Evolutionary conservation across 2,113 vertebrate genomes (phyloP), one percentile per base, ranked within the genome.

Genomic region (Paraplagusia blochii): DNA sequence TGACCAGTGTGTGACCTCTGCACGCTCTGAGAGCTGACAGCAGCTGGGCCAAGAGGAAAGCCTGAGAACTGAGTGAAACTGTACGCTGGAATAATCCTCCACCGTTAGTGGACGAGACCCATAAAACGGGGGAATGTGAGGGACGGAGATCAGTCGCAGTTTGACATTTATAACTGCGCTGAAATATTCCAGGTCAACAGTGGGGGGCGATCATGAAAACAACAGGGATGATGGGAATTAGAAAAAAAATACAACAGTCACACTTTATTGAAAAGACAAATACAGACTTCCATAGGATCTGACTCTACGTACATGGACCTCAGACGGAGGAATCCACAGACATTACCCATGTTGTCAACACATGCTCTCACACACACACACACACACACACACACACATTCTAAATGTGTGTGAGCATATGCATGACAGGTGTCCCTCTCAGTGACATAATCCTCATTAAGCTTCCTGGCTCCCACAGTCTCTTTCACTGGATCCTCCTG

Each of bases 191-290:
- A n/a, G n/a, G n/a, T n/a, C n/a, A n/a, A n/a, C n/a, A n/a, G n/a
- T n/a, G n/a, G n/a, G n/a, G n/a, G n/a, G n/a, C n/a, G n/a, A n/a
- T n/a, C n/a, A 29, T 29, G 22, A 44, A 8, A 8, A 7, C 13
- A 50, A 2, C 40, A 49, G 11, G 47, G 35, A 64, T 3, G 16
- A 40, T 19, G 15, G 43, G 34, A 35, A 56, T 19, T 58, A 44
- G 4, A 42, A 42, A 42, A 48, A 53, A 62, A 63, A 40, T 14
- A 66, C 55, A 49, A 70, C 55, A 63, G 72, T 83, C 80, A 87
- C 79, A 77, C 78, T 90, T 89, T 86, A 90, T 87, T 89, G 76
- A 77, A 77, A 81, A 78, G 22, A 29, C 22, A 83, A 86, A 80
- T 45, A 73, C 63, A 76, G 80, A 64, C 66, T 72, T 74, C 43